Evolutionary conservation across 2,888 invertebrate genomes (phyloP), one percentile per base, ranked within the genome.

Genomic region (Drepanosiphum platanoidis): DNA sequence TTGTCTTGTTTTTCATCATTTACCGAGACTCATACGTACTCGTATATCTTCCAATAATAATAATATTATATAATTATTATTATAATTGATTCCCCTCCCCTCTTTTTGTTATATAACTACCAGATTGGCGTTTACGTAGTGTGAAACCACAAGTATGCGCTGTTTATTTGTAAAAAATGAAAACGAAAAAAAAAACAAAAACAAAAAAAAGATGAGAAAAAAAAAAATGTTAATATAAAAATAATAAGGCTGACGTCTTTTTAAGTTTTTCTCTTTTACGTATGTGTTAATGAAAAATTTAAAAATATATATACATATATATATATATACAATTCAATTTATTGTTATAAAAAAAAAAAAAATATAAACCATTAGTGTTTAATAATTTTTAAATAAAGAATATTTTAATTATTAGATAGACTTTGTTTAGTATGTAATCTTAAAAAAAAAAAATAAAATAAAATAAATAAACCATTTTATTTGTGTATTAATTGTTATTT

Each of bases 191-290:
- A 27, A 77, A 32, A 77, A 27, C n/a, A 22, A 36, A n/a, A n/a
- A n/a, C n/a, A n/a, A n/a, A 58, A 77, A 61, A 61, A 77, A 77
- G 61, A 77, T 34, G 7, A 64, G 30, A 42, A 9, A 75, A 27
- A 77, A 32, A 77, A 27, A 36, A 22, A 36, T 36, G 34, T 32
- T 32, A 2, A 27, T 75, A 52, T 74, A 52, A 27, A 75, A 75
- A 80, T 58, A 81, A 75, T 77, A 84, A 84, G 83, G 83, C 83
- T 84, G 83, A 84, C 11, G 83, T 84, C 83, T 84, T 84, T 75
- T 84, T 84, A 75, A 75, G 83, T 84, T 84, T 84, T 74, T 84
- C 52, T 84, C 64, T 84, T 83, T 75, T 72, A 74, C n/a, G 36
- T 78, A 78, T 77, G 64, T 66, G 30, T 71, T 61, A 32, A 82